phyloP scores from a whole-genome alignment of 30 jellyfish, hydroid and myxozoan genomes.

The Pseudorhiza aurosa region DNA sequence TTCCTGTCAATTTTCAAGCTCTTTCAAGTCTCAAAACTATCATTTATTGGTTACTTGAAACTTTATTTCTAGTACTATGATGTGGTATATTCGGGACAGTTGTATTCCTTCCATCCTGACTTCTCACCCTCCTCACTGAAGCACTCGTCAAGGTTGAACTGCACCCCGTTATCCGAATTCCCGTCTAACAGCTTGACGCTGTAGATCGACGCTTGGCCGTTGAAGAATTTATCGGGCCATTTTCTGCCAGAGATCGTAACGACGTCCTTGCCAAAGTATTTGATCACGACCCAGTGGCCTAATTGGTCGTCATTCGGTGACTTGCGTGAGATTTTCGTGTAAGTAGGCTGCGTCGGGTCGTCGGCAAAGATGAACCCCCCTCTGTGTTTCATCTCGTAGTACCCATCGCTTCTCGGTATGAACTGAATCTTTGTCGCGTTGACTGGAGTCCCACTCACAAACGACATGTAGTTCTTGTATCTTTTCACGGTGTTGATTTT shows the following conservation, averaged over 20 bases:
- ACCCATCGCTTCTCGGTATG: constrained; percentile 15
- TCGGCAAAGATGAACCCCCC: not conserved
- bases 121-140: constrained; percentile 1
- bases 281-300: constrained; percentile 39
- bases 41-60: too few relatives aligned
- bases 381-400: constrained; percentile 2
- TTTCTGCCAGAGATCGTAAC: constrained; percentile 35
- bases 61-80: too few relatives aligned
- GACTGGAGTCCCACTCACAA: not conserved
- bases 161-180: constrained; percentile 12
- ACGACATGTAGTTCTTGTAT: constrained; percentile 8
- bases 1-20: too few relatives aligned
- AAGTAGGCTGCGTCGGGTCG: constrained; percentile 3
- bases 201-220: not conserved
- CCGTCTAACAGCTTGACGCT: constrained; percentile 26
- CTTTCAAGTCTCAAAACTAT: too few relatives aligned
- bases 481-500: not conserved
- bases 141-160: constrained; percentile 23
- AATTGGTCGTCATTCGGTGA: not conserved
- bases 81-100: constrained; percentile 24
- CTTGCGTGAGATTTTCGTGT: not conserved
- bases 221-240: constrained; percentile 32
- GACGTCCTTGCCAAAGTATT: constrained; percentile 22
- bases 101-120: constrained; percentile 16
- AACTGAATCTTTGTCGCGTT: constrained; percentile 7